Evolutionary conservation across 2,888 invertebrate genomes (phyloP), one percentile per base, ranked within the genome.

Genomic region (Agriopis marginaria): DNA sequence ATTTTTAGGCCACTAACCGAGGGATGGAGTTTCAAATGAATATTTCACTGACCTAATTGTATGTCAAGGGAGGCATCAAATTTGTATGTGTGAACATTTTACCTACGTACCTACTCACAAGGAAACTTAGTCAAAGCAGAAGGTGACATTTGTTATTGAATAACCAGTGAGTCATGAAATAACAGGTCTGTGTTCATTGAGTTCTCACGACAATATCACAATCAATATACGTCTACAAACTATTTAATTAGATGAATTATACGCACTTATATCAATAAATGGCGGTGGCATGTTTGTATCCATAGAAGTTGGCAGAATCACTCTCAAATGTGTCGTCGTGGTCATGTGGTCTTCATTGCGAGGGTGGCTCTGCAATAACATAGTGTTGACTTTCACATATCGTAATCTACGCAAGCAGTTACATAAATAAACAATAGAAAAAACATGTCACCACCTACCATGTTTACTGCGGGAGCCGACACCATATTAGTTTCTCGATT

Each of bases 201-300:
- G 47, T 58, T 67, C 51, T 67, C 56, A 74, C 74, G 73, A 64
- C 75, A 71, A 75, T 73, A 77, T 73, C 74, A 63, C n/a, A 45
- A 66, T 49, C 62, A 63, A 59, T 63, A 49, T 60, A 49, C 42
- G 42, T 23, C 50, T 55, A 66, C 45, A 60, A 59, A 66, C 50
- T 51, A n/a, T 68, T 69, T 51, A 59, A 73, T 69, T 67, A 67
- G 50, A 65, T 54, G 68, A 60, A 45, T 6, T 61, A 66, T 75
- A 86, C 92, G 85, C 79, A 93, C 92, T 89, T 75, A 91, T 83
- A 72, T 91, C 91, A 71, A 90, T 83, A 80, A 89, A 91, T 42
- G 90, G 86, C 55, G 92, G 89, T 71, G 92, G 89, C 82, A 90
- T 80, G 78, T 78, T 88, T 59, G 80, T 76, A 11, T 90, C 91